These are phyloP conservation scores for Diabrotica balteata DNA, from an alignment of 2,888 invertebrate species.

Conservation along the genomic window DNA sequence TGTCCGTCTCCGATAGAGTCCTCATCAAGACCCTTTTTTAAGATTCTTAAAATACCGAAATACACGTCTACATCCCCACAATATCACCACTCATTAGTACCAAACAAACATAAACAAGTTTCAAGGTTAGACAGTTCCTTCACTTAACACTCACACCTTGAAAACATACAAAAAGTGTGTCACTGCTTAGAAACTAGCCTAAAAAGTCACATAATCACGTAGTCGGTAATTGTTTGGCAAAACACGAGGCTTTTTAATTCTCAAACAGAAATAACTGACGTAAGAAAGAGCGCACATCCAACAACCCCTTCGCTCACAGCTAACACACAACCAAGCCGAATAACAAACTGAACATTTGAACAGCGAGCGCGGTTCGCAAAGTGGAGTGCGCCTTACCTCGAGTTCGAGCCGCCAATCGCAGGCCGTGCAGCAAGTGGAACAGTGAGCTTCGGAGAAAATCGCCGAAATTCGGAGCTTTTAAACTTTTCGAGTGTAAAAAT, in stretches of 20 bases:
- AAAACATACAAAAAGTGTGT: neutral
- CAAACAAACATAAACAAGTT: conserved; percentile 7
- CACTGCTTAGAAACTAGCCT: neutral
- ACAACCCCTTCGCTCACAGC: neutral
- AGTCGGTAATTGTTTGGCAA: neutral
- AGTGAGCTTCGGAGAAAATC: conserved; percentile 22
- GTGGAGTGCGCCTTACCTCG: conserved; percentile 36
- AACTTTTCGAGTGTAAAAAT: conserved; percentile 23
- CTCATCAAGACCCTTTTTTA: conserved; percentile 48
- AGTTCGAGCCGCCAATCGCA: conserved; percentile 22
- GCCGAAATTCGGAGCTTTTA: conserved; percentile 30
- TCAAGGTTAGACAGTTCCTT: neutral
- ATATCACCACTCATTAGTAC: conserved; percentile 20
- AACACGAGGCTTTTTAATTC: too few relatives aligned
- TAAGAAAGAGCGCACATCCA: conserved; percentile 25
- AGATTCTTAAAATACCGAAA: conserved; percentile 10
- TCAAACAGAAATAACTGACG: conserved; percentile 10
- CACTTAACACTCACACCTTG: conserved; percentile 4
- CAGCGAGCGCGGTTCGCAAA: conserved; percentile 31
- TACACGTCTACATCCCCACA: conserved; percentile 18
- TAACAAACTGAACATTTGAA: conserved; percentile 37
- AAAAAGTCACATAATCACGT: conserved; percentile 19
- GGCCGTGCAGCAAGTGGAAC: conserved; percentile 23
- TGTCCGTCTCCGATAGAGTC: conserved; percentile 57
- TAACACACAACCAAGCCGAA: conserved; percentile 16